Base-by-base conservation (phyloP, 92 coral and sea anemone species). In the Metridium senile region DNA sequence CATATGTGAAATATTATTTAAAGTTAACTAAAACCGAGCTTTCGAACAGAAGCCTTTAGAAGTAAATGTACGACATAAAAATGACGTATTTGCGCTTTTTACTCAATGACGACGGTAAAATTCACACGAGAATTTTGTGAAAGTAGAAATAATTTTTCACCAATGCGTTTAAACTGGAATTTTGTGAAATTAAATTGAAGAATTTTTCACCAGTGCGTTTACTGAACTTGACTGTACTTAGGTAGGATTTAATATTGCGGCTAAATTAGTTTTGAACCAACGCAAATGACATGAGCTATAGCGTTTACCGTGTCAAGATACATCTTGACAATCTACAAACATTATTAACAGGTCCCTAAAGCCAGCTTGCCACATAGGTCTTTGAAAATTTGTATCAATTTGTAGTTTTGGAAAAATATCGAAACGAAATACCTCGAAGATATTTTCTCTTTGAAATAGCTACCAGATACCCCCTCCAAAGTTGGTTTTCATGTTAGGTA, bases 281-380 rank as follows among this genome's bases (percentile, higher is more conserved):
- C 31, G 66, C 66, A 59, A 26, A 16, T 59, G 11, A 59, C 29
- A 59, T 59, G 17, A 59, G 22, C 32, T 26, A 10, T 26, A 59
- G 66, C 32, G 30, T 59, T 59, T 59, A 22, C 32, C 1, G 33
- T 26, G 66, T 1, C 11, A 23, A 23, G 29, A 59, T 2, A 26
- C 29, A 54, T 9, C 8, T 18, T 59, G 66, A 59, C 66, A 26
- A 22, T 10, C 32, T 59, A 10, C 66, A 22, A 59, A 59, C 22
- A 59, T 59, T 26, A 30, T 59, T 1, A 59, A 59, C 66, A 22
- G 66, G 66, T 59, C 43, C n/a, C 8, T 31, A 28, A 30, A 61
- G 3, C n/a, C 69, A 11, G 28, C 19, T 30, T 63, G 69, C 69
- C 39, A 26, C 69, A 63, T 29, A 63, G 28, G 69, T 63, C 28